A percentile compares a stretch with the other conserved stretches of the same genome.
These are phyloP conservation scores for Microplitis deprimator DNA, from an alignment of 2,888 invertebrate species.

Conservation along the genomic window DNA sequence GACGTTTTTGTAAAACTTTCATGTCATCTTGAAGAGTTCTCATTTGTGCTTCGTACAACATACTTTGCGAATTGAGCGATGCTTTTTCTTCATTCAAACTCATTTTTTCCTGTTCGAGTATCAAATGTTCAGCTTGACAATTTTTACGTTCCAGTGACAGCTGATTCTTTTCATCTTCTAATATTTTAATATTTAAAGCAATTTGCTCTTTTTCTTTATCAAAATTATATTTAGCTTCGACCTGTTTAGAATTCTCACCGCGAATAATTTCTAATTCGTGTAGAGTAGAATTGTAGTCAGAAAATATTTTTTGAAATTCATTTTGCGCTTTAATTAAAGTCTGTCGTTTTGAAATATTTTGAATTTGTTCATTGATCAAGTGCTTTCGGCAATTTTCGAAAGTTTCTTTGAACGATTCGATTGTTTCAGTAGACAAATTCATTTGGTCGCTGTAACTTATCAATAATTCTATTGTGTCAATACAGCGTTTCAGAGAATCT, in stretches of 20 bases:
- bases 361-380: constrained; percentile 53
- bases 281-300: constrained; percentile 57
- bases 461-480: constrained; percentile 51
- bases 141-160: constrained; percentile 45
- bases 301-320: constrained; percentile 59
- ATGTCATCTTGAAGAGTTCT: constrained; percentile 51
- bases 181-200: constrained; percentile 44
- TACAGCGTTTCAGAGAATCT: constrained; percentile 55
- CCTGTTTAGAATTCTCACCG: constrained; percentile 55
- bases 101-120: constrained; percentile 50
- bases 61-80: constrained; percentile 57
- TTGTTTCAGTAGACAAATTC: constrained; percentile 1
- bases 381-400: constrained; percentile 48
- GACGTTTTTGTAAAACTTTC: constrained; percentile 41
- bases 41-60: constrained; percentile 56
- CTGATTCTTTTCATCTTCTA: constrained; percentile 47
- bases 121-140: constrained; percentile 45
- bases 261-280: constrained; percentile 57
- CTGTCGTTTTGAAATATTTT: constrained; percentile 55
- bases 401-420: constrained; percentile 42
- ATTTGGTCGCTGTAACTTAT: constrained; percentile 1
- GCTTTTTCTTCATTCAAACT: constrained; percentile 54
- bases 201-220: constrained; percentile 42
- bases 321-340: constrained; percentile 56
- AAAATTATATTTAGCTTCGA: constrained; percentile 16